Evolutionary conservation across 2,888 invertebrate genomes (phyloP).

Genomic region (Penaeus monodon): DNA sequence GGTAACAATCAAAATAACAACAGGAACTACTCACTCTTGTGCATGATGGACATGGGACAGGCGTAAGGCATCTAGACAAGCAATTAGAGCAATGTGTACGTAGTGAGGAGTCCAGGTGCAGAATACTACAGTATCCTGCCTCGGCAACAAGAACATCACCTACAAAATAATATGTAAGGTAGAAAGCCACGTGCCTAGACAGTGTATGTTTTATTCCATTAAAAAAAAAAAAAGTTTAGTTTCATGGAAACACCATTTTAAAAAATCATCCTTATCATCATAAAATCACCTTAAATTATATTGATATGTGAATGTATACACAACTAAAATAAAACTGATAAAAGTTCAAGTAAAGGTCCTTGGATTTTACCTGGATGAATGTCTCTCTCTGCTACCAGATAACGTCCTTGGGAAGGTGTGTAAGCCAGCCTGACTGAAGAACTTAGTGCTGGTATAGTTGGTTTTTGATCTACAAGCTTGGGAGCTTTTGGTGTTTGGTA

Average conservation of each 20-base stretch:
- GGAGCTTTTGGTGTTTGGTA: constrained; percentile 43
- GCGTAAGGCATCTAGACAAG: constrained; percentile 39
- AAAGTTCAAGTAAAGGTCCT: too few relatives aligned
- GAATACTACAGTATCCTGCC: constrained; percentile 40
- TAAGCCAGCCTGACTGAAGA: constrained; percentile 36
- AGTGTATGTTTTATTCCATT: too few relatives aligned
- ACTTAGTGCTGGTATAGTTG: constrained; percentile 40
- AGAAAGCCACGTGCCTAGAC: not conserved
- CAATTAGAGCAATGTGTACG: constrained; percentile 46
- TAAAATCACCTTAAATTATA: too few relatives aligned
- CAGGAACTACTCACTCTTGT: constrained; percentile 25
- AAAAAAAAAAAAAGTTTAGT: too few relatives aligned
- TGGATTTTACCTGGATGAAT: constrained; percentile 45
- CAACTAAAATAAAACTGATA: too few relatives aligned
- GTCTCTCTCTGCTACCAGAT: constrained; percentile 42
- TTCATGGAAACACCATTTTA: too few relatives aligned
- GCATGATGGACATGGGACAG: constrained; percentile 45
- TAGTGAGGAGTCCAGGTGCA: constrained; percentile 39
- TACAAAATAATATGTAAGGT: constrained; percentile 1
- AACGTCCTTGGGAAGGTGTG: constrained; percentile 41
- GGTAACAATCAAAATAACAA: not conserved
- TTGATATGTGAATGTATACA: too few relatives aligned
- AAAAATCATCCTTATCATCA: too few relatives aligned
- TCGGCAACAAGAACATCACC: constrained; percentile 52
- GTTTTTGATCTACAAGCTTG: not conserved